Percentiles rank a stretch among this genome's conserved stretches.
These are phyloP conservation scores for Timema podura DNA, from an alignment of 2,888 invertebrate genomes.

Conservation along the genomic window DNA sequence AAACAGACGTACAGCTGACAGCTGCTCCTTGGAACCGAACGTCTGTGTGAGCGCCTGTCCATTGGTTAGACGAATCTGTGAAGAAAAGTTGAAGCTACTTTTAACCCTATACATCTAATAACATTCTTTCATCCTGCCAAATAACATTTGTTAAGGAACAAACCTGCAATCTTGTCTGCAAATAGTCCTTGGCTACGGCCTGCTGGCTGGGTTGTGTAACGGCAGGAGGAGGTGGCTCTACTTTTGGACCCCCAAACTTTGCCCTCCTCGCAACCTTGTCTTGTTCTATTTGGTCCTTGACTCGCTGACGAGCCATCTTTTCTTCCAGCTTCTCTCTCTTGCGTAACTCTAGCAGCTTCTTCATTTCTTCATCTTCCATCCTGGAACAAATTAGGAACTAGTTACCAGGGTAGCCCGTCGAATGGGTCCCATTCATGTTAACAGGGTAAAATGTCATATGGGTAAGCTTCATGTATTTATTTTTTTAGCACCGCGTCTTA, in stretches of 20 bases:
- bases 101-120: not conserved
- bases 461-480: no score
- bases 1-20: slow-evolving; percentile 86
- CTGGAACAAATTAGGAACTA: slow-evolving; percentile 36
- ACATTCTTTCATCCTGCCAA: not conserved
- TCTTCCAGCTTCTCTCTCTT: slow-evolving; percentile 88
- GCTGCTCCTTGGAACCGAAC: slow-evolving; percentile 80
- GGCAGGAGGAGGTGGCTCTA: slow-evolving; percentile 41
- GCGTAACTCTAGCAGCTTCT: slow-evolving; percentile 79
- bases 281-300: slow-evolving; percentile 85
- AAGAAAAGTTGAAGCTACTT: not conserved
- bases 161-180: slow-evolving; percentile 64
- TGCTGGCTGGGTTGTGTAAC: slow-evolving; percentile 38
- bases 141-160: slow-evolving; percentile 7
- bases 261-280: slow-evolving; percentile 82
- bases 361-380: slow-evolving; percentile 77
- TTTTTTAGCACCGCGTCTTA: no score
- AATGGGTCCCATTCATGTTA: no score
- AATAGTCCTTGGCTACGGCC: slow-evolving; percentile 54
- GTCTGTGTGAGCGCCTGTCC: slow-evolving; percentile 69
- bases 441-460: no score
- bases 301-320: slow-evolving; percentile 74
- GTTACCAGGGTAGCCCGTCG: slow-evolving; percentile 8
- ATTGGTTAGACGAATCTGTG: slow-evolving; percentile 69
- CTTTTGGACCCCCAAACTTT: slow-evolving; percentile 46